phyloP scores from a whole-genome alignment of 2,113 vertebrate genomes.

The Antigone vipio region DNA sequence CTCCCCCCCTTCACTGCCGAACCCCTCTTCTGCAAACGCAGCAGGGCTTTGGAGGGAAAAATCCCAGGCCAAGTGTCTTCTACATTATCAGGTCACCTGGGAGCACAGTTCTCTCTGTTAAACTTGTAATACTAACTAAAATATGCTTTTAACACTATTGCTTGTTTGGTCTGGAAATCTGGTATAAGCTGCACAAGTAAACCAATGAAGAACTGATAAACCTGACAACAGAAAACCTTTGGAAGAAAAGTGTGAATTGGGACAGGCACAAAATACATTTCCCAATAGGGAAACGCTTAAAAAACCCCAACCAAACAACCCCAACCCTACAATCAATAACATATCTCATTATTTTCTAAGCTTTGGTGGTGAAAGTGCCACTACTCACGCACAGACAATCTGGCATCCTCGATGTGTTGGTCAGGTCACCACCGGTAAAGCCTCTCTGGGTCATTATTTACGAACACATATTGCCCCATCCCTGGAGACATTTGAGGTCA shows the following conservation, averaged over 20 bases:
- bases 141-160: neutral
- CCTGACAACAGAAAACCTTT: neutral
- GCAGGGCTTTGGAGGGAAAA: neutral
- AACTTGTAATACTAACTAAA: neutral
- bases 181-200: neutral
- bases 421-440: neutral
- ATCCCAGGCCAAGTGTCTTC: neutral
- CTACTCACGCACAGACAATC: neutral
- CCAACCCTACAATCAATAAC: neutral
- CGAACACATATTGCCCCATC: neutral
- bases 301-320: neutral
- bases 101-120: neutral
- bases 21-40: neutral
- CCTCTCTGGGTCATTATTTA: neutral
- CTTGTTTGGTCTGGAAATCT: neutral
- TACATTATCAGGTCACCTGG: neutral
- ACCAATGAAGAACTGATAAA: neutral
- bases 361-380: neutral
- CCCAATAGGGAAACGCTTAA: neutral
- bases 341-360: neutral
- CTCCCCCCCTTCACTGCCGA: neutral
- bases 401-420: accelerated
- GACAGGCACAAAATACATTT: neutral
- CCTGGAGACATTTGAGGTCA: no score
- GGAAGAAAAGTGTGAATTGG: neutral